phyloP scores from a whole-genome alignment of 2,888 invertebrate genomes.

The Diarsia dahlii region DNA sequence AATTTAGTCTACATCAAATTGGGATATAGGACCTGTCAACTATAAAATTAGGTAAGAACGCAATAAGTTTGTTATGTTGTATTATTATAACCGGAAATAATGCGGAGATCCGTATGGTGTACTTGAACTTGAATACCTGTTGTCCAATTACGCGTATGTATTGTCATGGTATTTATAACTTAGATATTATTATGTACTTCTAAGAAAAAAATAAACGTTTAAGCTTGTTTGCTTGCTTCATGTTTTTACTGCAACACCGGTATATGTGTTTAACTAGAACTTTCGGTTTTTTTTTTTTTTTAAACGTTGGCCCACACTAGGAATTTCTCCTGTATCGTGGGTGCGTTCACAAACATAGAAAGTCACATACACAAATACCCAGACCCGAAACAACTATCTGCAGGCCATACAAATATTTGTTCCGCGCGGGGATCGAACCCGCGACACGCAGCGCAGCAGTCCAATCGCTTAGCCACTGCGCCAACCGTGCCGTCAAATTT shows the following conservation, averaged over 20 bases:
- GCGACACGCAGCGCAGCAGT: too few species aligned
- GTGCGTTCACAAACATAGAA: too few species aligned
- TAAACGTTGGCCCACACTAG: too few species aligned
- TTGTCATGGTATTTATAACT: constrained; percentile 40
- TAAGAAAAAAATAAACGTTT: constrained; percentile 15
- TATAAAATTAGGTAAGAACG: background rate
- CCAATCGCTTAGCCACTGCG: too few species aligned
- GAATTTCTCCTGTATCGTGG: too few species aligned
- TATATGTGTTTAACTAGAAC: constrained; percentile 7
- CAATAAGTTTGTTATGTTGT: background rate
- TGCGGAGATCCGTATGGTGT: constrained; percentile 29
- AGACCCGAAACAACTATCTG: too few species aligned
- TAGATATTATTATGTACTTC: constrained; percentile 1
- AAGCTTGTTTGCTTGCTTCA: background rate
- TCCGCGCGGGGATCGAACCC: too few species aligned
- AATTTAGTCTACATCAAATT: background rate
- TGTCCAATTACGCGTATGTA: constrained; percentile 15
- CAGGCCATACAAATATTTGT: too few species aligned
- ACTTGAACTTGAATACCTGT: constrained; percentile 35
- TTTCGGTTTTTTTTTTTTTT: too few species aligned
- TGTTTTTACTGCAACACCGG: background rate
- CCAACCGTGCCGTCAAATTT: too few species aligned
- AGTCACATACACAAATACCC: too few species aligned
- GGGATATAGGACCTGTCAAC: background rate
- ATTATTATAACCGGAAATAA: constrained; percentile 12